Evolutionary conservation across 1,140 invertebrate species (phyloP), one percentile per base, ranked within the genome.

Genomic region (Dendrolimus punctatus): DNA sequence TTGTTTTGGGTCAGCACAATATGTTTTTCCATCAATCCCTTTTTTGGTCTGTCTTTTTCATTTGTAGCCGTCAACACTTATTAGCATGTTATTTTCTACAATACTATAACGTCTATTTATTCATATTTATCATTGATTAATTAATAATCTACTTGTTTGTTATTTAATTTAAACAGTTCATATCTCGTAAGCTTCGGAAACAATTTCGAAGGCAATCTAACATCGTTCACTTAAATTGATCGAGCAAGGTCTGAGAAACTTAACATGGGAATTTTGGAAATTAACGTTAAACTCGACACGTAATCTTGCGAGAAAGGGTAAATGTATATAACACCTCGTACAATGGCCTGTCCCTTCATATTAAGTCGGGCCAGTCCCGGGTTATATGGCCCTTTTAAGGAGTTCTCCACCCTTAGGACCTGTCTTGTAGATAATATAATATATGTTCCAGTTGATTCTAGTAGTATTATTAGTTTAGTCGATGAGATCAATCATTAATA

Each of bases 341-440:
- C 73, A 73, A 76, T 70, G 54, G 53, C 40, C 58, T 60, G 66
- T 70, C 71, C 74, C 68, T 73, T 68, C 65, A 70, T 79, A 81
- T 78, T 76, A 80, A 68, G 61, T 61, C 66, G 52, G 60, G 47
- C 63, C 54, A 54, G 60, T 51, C 49, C 50, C 55, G 66, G 74
- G 75, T 79, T 76, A 79, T 70, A 72, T 64, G 59, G 52, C 58
- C 60, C 54, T 57, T 57, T 62, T 71, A 70, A 68, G 53, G 66
- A 66, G 69, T 64, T 67, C 56, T 62, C 49, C 3, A 23, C 23
- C 23, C 23, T 23, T 23, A 23, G 23, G 23, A 23, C 23, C 23
- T 23, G 23, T 23, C 23, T 23, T 23, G 23, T 23, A 23, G 23
- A 23, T 23, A 23, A 23, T 2, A 23, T 23, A 23, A 23, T 23